Conservation (phyloP, 1,140 invertebrate genomes). For the Tetraneura akinire region DNA sequence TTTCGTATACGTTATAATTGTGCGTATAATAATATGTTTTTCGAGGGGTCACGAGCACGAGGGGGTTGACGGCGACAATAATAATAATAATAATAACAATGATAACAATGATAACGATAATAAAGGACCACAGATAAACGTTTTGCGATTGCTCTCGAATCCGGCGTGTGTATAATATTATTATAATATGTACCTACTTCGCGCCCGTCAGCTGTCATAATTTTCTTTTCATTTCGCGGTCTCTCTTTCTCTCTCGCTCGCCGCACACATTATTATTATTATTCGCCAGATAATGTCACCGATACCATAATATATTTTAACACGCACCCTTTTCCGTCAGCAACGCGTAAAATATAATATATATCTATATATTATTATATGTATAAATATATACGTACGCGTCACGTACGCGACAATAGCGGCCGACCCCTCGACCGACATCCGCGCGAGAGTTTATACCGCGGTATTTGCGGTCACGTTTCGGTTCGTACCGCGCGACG, state of each 20-base stretch:
- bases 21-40: neutral
- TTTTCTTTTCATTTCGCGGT: slow-evolving; percentile 6
- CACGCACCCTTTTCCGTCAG: slow-evolving; percentile 5
- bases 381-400: neutral
- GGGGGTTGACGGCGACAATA: neutral
- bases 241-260: too few species aligned
- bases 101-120: too few species aligned
- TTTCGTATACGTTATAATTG: neutral
- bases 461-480: slow-evolving; percentile 17
- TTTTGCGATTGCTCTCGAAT: slow-evolving; percentile 23
- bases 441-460: too few species aligned
- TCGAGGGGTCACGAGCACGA: neutral
- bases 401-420: neutral
- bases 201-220: slow-evolving; percentile 36
- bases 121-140: slow-evolving; percentile 31
- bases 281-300: slow-evolving; percentile 34
- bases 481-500: neutral
- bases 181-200: neutral
- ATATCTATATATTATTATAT: too few species aligned
- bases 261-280: neutral
- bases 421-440: neutral
- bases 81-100: too few species aligned
- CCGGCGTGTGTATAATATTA: neutral
- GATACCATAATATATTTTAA: slow-evolving; percentile 20
- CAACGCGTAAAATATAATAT: too few species aligned